Evolutionary conservation across 1,140 invertebrate species (phyloP), one percentile per base, ranked within the genome.

Genomic region (Penaeus japonicus): DNA sequence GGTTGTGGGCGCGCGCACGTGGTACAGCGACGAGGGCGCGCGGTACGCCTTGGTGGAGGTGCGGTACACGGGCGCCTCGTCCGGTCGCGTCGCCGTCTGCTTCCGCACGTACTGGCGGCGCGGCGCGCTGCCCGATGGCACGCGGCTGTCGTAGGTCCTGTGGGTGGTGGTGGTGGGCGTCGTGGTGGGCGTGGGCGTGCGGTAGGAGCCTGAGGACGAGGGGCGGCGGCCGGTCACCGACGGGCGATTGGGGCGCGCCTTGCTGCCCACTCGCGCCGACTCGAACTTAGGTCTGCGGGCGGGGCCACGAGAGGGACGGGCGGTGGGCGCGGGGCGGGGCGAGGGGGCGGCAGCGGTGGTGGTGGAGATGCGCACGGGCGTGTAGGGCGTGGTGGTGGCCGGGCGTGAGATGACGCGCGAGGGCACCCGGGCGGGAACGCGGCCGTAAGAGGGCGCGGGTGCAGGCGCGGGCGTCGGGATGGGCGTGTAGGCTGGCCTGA

Each of bases 11-110:
- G 84, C 85, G 12, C 83, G 54, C 20, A 65, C 80, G 54, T 90
- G 70, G 79, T 79, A 90, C 35, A 89, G 84, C 0, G 90, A 86
- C 0, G 90, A 90, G 0, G 90, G 90, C 18, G 90, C 90, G 12
- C 88, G 84, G 81, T 89, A 90, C 22, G 90, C 77, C 82, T 89
- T 87, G 15, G 87, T 84, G 22, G 89, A 90, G 47, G 89, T 90
- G 62, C 83, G 86, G 82, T 90, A 90, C n/a, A 90, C 89, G 4
- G 89, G 89, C 4, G 85, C 35, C 27, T 85, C 85, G 27, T 88
- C 30, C 20, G 32, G 32, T 54, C 54, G 70, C 83, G 59, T 20
- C 30, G 17, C 47, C 70, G 4, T 35, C 18, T 24, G 55, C n/a
- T 18, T 15, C 47, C 39, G 79, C 22, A 81, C 17, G 0, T 65